Conservation (phyloP, 2,797 vertebrate species). For the Enteromius treurensis region DNA sequence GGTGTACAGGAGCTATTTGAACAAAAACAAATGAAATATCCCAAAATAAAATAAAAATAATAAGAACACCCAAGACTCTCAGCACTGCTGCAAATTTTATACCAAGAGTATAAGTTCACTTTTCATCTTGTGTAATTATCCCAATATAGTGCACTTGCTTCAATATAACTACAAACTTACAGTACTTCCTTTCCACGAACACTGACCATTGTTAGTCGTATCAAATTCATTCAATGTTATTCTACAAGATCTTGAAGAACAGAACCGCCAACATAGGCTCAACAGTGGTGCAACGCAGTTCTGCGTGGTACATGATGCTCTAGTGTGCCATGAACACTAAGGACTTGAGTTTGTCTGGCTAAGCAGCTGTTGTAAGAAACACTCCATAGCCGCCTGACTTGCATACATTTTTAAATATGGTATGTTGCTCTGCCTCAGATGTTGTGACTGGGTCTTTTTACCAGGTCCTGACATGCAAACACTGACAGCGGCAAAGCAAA, state of each 20-base stretch:
- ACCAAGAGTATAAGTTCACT: constrained; percentile 56
- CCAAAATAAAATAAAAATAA: constrained; percentile 61
- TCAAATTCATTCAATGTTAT: constrained; percentile 49
- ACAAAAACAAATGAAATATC: constrained; percentile 62
- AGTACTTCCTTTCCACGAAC: constrained; percentile 55
- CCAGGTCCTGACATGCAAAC: constrained; percentile 51
- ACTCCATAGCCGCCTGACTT: background rate
- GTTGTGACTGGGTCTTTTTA: constrained; percentile 28
- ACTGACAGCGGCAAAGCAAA: constrained; percentile 40
- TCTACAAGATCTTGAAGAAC: constrained; percentile 54
- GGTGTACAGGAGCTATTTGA: constrained; percentile 71
- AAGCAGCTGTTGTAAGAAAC: background rate
- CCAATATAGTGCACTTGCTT: constrained; percentile 63
- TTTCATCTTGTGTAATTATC: constrained; percentile 55
- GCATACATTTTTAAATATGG: background rate
- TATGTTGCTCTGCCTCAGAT: constrained; percentile 5
- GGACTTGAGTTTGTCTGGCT: background rate
- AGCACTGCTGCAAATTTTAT: constrained; percentile 61
- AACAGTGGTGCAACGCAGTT: background rate
- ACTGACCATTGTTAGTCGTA: constrained; percentile 46
- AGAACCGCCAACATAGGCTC: constrained; percentile 48
- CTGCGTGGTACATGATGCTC: background rate
- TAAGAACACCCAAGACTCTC: constrained; percentile 54
- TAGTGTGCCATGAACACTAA: background rate
- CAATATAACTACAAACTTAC: constrained; percentile 56